Percentiles rank a stretch among this genome's conserved stretches.
phyloP scores from a whole-genome alignment of 2,797 vertebrate genomes.

The Macroramphosus scolopax region DNA sequence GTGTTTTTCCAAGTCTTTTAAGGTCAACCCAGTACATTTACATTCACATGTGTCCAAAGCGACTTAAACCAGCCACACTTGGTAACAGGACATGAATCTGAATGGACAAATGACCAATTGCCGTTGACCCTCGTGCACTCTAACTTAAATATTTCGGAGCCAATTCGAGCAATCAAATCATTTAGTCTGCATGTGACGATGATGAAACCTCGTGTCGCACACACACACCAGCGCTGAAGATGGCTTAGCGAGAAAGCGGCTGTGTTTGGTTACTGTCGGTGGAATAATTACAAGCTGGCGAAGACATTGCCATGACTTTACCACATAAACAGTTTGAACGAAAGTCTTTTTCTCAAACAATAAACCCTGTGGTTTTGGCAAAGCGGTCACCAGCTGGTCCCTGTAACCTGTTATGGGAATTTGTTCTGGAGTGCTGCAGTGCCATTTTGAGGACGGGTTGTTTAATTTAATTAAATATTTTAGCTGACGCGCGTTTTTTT shows the following conservation, averaged over 20 bases:
- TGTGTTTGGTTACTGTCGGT: conserved; percentile 21
- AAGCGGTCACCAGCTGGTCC: conserved; percentile 17
- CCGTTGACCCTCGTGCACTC: conserved; percentile 11
- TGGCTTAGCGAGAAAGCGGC: conserved; percentile 3
- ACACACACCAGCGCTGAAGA: conserved; percentile 15
- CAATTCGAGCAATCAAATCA: conserved; percentile 8
- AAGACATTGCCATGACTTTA: conserved; percentile 31
- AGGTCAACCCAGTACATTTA: too few species aligned
- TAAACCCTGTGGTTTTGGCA: conserved; percentile 38
- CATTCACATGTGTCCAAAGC: too few species aligned
- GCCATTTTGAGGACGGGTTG: conserved; percentile 13
- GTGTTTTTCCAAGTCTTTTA: too few species aligned
- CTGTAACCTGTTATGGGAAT: conserved; percentile 54
- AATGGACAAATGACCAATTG: neutral
- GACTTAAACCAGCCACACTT: too few species aligned
- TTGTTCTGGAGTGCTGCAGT: conserved; percentile 38
- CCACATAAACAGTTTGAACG: conserved; percentile 51
- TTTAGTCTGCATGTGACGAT: conserved; percentile 27
- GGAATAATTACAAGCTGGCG: conserved; percentile 45
- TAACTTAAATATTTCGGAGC: conserved; percentile 17
- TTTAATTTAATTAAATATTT: conserved; percentile 52
- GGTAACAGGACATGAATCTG: too few species aligned
- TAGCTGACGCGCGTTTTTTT: conserved; percentile 52
- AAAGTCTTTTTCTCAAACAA: conserved; percentile 36
- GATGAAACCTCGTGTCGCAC: conserved; percentile 49